These are phyloP conservation scores for Cyprinodon variegatus DNA, from an alignment of 2,113 vertebrate genomes.

Conservation along the genomic window DNA sequence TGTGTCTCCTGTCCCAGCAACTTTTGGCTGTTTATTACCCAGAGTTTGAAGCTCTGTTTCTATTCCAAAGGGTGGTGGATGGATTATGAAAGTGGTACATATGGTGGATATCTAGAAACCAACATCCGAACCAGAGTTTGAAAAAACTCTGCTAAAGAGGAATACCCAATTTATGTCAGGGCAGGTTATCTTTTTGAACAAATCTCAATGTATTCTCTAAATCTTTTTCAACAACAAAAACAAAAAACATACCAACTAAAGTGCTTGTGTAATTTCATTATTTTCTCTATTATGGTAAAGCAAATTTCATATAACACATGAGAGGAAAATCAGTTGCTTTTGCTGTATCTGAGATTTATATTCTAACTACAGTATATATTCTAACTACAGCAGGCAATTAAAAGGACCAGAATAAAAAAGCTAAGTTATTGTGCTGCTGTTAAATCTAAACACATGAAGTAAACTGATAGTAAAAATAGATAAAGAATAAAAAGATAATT, in stretches of 20 bases:
- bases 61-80: constrained; percentile 12
- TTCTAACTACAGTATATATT: not conserved
- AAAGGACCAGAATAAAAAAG: not conserved
- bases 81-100: constrained; percentile 24
- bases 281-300: too few species aligned
- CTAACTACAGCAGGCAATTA: not conserved
- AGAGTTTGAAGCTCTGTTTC: constrained; percentile 13
- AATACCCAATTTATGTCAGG: not conserved
- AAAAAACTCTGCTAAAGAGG: constrained; percentile 29
- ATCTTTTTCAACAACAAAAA: too few species aligned
- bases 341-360: not conserved
- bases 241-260: too few species aligned
- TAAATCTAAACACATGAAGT: not conserved
- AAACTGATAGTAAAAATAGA: not conserved
- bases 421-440: not conserved
- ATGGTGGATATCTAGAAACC: constrained; percentile 31
- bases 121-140: constrained; percentile 21
- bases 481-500: not conserved
- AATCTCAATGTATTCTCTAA: too few species aligned
- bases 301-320: not conserved
- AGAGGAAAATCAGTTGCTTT: not conserved
- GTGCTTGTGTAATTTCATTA: too few species aligned
- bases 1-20: constrained; percentile 19
- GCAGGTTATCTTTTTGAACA: not conserved
- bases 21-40: constrained; percentile 36